phyloP scores from a whole-genome alignment of 2,888 invertebrate species.

The Diploptera punctata region DNA sequence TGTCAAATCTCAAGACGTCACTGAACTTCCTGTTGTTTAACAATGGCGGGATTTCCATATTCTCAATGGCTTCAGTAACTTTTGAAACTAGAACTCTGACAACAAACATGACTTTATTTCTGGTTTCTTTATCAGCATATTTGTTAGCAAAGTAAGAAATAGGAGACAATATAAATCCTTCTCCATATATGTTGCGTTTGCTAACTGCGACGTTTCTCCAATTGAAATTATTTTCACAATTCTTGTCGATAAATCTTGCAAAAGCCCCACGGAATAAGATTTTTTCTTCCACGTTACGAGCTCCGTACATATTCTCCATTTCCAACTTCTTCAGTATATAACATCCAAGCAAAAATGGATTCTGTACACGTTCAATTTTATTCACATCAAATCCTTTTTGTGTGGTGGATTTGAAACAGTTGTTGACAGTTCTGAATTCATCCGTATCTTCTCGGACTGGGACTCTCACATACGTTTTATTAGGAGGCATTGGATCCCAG shows the following conservation, averaged over 20 bases:
- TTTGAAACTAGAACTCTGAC: slow-evolving; percentile 46
- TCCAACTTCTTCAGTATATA: no score
- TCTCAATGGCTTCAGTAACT: slow-evolving; percentile 43
- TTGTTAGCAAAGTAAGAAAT: slow-evolving; percentile 14
- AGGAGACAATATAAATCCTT: slow-evolving; percentile 7
- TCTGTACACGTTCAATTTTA: slow-evolving; percentile 18
- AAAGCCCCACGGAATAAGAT: slow-evolving; percentile 1
- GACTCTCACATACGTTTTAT: no score
- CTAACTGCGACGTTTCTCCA: not conserved
- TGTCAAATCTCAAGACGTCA: slow-evolving; percentile 46
- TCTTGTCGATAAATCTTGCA: not conserved
- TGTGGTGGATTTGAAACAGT: no score
- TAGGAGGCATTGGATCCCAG: no score
- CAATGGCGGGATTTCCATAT: slow-evolving; percentile 46
- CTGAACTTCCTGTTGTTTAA: no score
- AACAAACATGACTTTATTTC: slow-evolving; percentile 47
- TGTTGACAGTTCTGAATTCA: no score
- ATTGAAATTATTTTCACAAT: slow-evolving; percentile 9
- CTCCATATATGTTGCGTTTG: not conserved
- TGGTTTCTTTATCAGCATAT: slow-evolving; percentile 3
- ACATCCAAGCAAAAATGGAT: slow-evolving; percentile 7
- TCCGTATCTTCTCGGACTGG: no score
- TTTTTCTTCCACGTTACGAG: not conserved
- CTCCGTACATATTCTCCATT: not conserved
- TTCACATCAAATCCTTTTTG: no score